Evolutionary conservation across 2,797 vertebrate genomes (phyloP).

Genomic region (Anableps anableps): DNA sequence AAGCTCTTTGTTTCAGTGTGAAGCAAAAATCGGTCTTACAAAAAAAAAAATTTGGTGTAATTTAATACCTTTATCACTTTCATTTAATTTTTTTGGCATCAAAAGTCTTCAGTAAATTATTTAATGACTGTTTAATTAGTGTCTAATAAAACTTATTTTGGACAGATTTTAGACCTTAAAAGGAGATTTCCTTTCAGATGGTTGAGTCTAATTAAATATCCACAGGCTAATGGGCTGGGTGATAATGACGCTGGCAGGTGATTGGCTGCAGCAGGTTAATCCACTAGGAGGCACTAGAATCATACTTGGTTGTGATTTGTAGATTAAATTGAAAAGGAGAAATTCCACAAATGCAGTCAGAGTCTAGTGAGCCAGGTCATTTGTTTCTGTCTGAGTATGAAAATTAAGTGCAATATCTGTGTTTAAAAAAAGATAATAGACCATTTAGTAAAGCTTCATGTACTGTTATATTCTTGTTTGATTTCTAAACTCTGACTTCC

Average conservation of each 20-base stretch:
- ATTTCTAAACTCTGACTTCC: background rate
- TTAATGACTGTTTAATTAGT: background rate
- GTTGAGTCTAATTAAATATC: background rate
- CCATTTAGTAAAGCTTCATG: background rate
- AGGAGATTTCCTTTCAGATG: background rate
- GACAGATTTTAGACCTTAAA: background rate
- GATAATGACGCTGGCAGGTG: background rate
- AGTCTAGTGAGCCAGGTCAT: background rate
- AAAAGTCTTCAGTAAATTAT: background rate
- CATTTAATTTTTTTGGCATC: background rate
- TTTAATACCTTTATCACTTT: background rate
- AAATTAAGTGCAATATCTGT: background rate
- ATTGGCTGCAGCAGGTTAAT: too few relatives aligned
- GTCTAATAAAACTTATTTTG: background rate
- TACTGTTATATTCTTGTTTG: background rate
- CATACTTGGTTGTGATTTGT: background rate
- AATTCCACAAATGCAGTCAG: background rate
- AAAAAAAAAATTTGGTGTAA: background rate
- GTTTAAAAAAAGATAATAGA: background rate
- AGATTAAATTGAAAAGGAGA: background rate
- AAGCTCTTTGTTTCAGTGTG: background rate
- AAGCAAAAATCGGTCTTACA: background rate
- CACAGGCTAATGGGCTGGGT: background rate
- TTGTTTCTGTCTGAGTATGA: background rate
- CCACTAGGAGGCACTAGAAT: background rate